phyloP scores from a whole-genome alignment of 2,888 invertebrate species.

The Latheticus oryzae region DNA sequence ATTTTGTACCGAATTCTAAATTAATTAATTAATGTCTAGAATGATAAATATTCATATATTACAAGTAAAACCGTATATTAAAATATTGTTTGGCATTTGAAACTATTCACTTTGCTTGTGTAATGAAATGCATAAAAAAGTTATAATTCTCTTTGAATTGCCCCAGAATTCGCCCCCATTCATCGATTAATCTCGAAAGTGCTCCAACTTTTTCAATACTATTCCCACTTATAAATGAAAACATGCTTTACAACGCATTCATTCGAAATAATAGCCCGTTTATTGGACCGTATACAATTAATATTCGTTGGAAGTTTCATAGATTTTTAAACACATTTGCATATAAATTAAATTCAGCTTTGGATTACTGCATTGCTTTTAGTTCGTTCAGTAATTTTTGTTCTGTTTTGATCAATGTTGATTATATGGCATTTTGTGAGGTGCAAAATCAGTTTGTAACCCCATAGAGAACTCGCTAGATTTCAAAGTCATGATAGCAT shows the following conservation, averaged over 20 bases:
- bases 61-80: too few relatives aligned
- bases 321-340: constrained; percentile 32
- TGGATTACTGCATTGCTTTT: too few relatives aligned
- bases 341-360: constrained; percentile 32
- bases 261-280: constrained; percentile 23
- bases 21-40: too few relatives aligned
- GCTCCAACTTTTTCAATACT: constrained; percentile 14
- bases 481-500: constrained; percentile 39
- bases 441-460: constrained; percentile 36
- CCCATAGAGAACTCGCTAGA: constrained; percentile 33
- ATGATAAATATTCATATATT: too few relatives aligned
- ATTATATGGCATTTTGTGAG: constrained; percentile 26
- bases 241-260: constrained; percentile 16
- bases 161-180: background rate
- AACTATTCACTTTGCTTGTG: too few relatives aligned
- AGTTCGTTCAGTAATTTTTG: too few relatives aligned
- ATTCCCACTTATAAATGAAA: constrained; percentile 17
- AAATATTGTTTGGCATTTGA: too few relatives aligned
- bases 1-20: too few relatives aligned
- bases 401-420: constrained; percentile 4
- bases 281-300: constrained; percentile 27
- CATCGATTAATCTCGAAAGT: background rate
- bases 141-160: constrained; percentile 3
- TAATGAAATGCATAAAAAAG: too few relatives aligned
- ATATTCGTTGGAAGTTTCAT: constrained; percentile 17